These are phyloP conservation scores for Rhyacichthys aspro DNA, from an alignment of 2,797 vertebrate genomes.

Conservation along the genomic window DNA sequence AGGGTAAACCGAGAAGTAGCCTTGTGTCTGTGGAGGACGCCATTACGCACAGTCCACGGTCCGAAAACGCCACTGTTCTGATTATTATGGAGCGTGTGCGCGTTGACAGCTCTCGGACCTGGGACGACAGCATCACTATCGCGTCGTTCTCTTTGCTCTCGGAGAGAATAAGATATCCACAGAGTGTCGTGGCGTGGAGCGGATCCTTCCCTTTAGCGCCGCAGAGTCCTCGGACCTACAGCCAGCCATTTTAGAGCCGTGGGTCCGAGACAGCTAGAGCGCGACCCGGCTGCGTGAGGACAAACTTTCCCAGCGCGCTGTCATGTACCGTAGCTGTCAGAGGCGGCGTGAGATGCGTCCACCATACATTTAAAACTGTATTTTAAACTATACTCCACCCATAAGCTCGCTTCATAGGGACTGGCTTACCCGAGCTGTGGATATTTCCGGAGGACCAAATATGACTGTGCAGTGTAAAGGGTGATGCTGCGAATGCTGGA, in stretches of 20 bases:
- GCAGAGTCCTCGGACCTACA: constrained; percentile 78
- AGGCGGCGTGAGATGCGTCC: constrained; percentile 51
- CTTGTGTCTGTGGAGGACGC: constrained; percentile 73
- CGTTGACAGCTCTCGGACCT: constrained; percentile 76
- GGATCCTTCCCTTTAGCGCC: constrained; percentile 31
- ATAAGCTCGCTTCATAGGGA: constrained; percentile 77
- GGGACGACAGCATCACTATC: constrained; percentile 46
- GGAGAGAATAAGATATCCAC: constrained; percentile 39
- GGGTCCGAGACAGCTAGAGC: constrained; percentile 81
- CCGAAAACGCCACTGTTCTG: constrained; percentile 61
- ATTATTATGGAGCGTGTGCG: constrained; percentile 50
- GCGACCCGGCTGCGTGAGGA: constrained; percentile 51
- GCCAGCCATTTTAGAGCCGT: constrained; percentile 87
- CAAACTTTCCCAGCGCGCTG: constrained; percentile 73
- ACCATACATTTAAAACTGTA: constrained; percentile 71
- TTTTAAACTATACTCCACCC: constrained; percentile 83
- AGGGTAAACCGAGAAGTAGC: constrained; percentile 46
- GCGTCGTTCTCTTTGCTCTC: constrained; percentile 10
- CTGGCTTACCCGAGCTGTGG: constrained; percentile 85
- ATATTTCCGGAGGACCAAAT: constrained; percentile 89
- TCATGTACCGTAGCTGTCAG: constrained; percentile 31
- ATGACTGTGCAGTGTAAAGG: constrained; percentile 85
- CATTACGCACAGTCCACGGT: constrained; percentile 84
- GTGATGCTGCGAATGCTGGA: constrained; percentile 78
- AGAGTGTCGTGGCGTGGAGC: constrained; percentile 24